Base-by-base conservation (phyloP, 2,888 invertebrate species). In the Caenorhabditis becei region DNA sequence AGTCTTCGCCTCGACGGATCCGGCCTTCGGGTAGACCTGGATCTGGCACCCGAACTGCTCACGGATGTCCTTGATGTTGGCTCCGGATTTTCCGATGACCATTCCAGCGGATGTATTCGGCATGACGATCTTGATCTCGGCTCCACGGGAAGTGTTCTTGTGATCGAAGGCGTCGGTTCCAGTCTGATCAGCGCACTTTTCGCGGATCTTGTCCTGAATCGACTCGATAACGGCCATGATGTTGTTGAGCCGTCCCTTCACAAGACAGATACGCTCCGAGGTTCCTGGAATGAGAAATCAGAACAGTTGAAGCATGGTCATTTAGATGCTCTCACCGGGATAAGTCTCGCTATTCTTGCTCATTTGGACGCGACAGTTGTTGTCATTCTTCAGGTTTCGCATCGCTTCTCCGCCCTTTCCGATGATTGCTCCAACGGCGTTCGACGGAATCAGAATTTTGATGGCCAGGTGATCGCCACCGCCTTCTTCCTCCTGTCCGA, bases 401-500 rank as follows among this genome's bases (percentile, higher is more conserved):
- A 98, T 98, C 77, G 97, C 97, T 93, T 99, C 98, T 88, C 98
- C 98, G 56, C 97, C 97, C 93, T 98, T 99, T 91, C 98, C 98
- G 93, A 98, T 99, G 92, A 81, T 78, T 14, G 97, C 97, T 87
- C 98, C 98, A 74, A 97, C 97, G 89, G 97, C 97, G 93, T 96
- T 95, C 85, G 96, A 83, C 20, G 91, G 91, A 78, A 92, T 90
- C 28, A 91, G 84, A 35, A 91, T 84, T 74, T 80, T 82, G 44
- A 79, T 78, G 0, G 77, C 65, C 10, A 82, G 32, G 67, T 75
- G 72, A 65, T 78, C 72, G 1, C 61, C 62, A 24, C 67, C 72
- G 24, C 56, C 67, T 18, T 56, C 75, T 44, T 75, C 75, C 20
- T 75, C 77, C 8, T 82, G 83, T 24, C 85, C 89, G 20, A 87